Evolutionary conservation across 2,113 vertebrate genomes (phyloP), one percentile per base, ranked within the genome.

Genomic region (Syrrhaptes paradoxus): DNA sequence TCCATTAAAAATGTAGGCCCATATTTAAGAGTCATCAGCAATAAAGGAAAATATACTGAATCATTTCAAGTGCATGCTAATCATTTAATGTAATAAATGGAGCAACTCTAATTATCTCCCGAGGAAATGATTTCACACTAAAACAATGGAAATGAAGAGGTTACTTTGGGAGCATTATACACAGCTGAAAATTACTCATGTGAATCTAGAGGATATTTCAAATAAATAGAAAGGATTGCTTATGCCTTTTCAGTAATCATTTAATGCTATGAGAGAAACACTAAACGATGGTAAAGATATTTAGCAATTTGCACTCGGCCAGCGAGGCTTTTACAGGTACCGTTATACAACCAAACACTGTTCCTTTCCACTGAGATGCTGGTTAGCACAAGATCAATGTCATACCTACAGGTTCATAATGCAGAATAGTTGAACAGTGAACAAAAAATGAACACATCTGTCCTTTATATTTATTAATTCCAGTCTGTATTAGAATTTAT

Each of bases 11-110:
- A 98, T 95, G 96, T 91, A 92, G 97, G 94, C 96, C 97, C 97
- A 84, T 98, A 98, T 98, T 98, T 98, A 98, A 98, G 97, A 98
- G 97, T 98, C 98, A 98, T 98, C 98, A 98, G 98, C 97, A 98
- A 97, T 98, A 98, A 98, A 98, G 96, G 97, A 98, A 98, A 98
- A 98, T 98, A 98, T 97, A 98, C 97, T 97, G 97, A 98, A 98
- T 98, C 97, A 98, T 98, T 98, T 98, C 98, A 97, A 98, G 98
- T 98, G 98, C 97, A 97, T 97, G 97, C 97, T 98, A 98, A 98
- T 98, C 98, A 98, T 98, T 98, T 98, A 98, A 98, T 98, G 98
- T 98, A 98, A 98, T 98, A 98, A 98, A 98, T 98, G 98, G 97
- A 98, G 98, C 98, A 98, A 98, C 98, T 98, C 98, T 98, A 98